A percentile compares a stretch with the other conserved stretches of the same genome.
phyloP scores from a whole-genome alignment of 2,113 vertebrate genomes.

The Gavia stellata region DNA sequence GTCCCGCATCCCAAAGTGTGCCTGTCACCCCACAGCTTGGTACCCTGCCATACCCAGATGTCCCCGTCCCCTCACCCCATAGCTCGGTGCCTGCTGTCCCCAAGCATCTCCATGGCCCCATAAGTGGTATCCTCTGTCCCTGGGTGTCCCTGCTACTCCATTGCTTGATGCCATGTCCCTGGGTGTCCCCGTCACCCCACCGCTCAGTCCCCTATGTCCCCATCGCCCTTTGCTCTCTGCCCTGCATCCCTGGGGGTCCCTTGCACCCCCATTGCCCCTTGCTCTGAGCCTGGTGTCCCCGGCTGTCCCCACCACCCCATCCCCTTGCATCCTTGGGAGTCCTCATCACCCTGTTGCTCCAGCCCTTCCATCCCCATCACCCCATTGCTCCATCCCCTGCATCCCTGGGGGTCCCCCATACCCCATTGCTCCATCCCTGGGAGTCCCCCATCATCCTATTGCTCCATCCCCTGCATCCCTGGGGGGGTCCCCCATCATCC shows the following conservation, averaged over 20 bases:
- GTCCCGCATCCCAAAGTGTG: no score
- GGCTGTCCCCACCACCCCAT: not conserved
- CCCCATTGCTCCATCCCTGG: fast-evolving
- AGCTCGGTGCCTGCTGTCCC: not conserved
- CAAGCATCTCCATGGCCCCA: fast-evolving
- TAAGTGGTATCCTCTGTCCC: not conserved
- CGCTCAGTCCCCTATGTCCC: not conserved
- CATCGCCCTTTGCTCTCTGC: not conserved
- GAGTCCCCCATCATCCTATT: not conserved
- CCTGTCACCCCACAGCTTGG: fast-evolving
- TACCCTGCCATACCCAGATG: not conserved
- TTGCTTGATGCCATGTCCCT: not conserved
- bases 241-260: not conserved
- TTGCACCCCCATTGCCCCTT: not conserved
- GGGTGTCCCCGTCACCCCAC: not conserved
- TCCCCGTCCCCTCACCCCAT: fast-evolving
- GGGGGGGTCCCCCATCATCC: no score
- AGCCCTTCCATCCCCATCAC: no score
- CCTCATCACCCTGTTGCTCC: no score
- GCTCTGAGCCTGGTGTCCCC: not conserved
- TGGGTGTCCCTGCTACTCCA: not conserved
- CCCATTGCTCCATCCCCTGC: no score
- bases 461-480: not conserved
- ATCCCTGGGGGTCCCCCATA: no score
- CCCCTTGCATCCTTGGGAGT: not conserved